Base-by-base conservation (phyloP, 2,797 vertebrate genomes). In the Pachyuromys duprasi region DNA sequence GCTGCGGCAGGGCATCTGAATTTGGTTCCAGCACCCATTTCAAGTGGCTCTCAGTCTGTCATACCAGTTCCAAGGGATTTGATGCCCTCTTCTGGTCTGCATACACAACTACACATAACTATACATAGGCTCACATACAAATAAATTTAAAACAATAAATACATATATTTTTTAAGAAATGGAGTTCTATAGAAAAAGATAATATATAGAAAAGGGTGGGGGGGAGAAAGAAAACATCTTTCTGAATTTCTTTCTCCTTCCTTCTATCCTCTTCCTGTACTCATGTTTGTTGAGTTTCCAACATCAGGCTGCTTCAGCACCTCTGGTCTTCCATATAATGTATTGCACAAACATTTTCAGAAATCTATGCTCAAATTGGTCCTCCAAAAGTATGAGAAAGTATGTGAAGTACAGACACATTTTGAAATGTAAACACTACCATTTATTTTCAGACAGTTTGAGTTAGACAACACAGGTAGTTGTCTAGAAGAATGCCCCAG, bases 401-500 rank as follows among this genome's bases (percentile, higher is more conserved):
- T 90, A 90, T 62, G 24, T 45, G 39, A 83, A 92, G 33, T 33
- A 81, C 2, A 39, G 42, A 49, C 33, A 75, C 5, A 75, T 80
- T 94, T 91, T 82, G 26, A 94, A 96, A 92, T 91, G 75, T 0
- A 87, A 93, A 87, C 42, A 74, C 65, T 78, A 45, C 5, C 36
- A 31, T 31, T 62, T 96, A 69, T 92, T 96, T 97, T 80, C 42
- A 55, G 79, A 39, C n/a, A 95, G 65, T 80, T 88, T 3, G 26
- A 45, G 13, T 74, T 75, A 62, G 91, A 95, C 95, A 81, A 49
- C 8, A 14, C 55, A 83, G 33, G 12, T 70, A 14, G 5, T 3
- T 81, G 31, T 33, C 20, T n/a, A 81, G 14, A 92, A 67, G 57
- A 3, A 72, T 55, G 90, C 0, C 42, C 28, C 76, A 74, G 79